A percentile compares a stretch with the other conserved stretches of the same genome.
phyloP scores from a whole-genome alignment of 2,113 vertebrate species.

The Orthochromis malagaraziensis region DNA sequence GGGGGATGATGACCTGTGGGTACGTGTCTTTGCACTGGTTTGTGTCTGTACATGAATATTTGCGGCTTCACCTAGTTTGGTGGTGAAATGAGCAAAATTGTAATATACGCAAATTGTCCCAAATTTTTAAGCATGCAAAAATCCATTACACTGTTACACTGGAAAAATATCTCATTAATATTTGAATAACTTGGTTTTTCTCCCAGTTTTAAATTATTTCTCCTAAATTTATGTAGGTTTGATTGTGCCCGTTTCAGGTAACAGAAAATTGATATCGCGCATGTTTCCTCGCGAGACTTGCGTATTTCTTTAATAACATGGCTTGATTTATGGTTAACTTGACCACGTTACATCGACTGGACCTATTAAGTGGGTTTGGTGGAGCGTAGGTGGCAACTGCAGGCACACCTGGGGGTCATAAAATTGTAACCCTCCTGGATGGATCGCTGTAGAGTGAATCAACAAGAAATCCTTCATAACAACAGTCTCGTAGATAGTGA shows the following conservation, averaged over 20 bases:
- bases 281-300: background rate
- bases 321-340: constrained; percentile 23
- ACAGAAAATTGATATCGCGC: background rate
- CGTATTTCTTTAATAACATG: constrained; percentile 22
- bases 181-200: background rate
- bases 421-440: background rate
- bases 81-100: background rate
- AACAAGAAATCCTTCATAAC: background rate
- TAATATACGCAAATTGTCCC: background rate
- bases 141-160: background rate
- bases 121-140: background rate
- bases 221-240: background rate
- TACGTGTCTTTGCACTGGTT: background rate
- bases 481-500: background rate
- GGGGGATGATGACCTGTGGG: background rate
- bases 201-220: background rate
- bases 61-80: background rate
- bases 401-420: constrained; percentile 39
- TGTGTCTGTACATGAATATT: background rate
- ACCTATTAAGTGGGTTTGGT: constrained; percentile 9
- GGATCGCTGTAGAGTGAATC: background rate
- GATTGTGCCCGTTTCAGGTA: background rate
- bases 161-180: background rate
- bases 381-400: background rate
- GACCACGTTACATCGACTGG: background rate